A percentile compares a stretch with the other conserved stretches of the same genome.
These are phyloP conservation scores for Drosophila truncata DNA, from an alignment of 1,140 invertebrate genomes.

Conservation along the genomic window DNA sequence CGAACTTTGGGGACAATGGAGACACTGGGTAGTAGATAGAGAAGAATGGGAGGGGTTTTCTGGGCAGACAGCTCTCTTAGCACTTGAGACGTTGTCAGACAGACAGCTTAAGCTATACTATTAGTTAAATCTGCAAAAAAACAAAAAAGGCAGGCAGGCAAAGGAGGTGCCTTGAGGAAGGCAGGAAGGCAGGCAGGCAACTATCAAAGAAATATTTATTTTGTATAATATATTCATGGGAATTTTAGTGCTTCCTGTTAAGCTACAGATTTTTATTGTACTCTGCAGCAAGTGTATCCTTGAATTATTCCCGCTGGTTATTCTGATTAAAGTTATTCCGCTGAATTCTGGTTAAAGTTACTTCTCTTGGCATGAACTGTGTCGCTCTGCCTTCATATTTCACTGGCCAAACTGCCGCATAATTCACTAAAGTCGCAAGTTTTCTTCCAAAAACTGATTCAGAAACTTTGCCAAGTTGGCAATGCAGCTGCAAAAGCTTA, in stretches of 20 bases:
- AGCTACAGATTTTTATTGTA: neutral
- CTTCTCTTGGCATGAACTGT: neutral
- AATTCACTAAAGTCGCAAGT: slow-evolving; percentile 20
- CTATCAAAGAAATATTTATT: slow-evolving; percentile 6
- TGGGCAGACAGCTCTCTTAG: slow-evolving; percentile 45
- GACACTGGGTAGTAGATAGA: neutral
- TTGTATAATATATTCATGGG: neutral
- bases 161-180: neutral
- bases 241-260: neutral
- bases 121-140: slow-evolving; percentile 7
- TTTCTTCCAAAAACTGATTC: neutral
- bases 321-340: neutral
- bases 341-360: neutral
- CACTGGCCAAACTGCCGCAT: slow-evolving; percentile 23
- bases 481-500: slow-evolving; percentile 21
- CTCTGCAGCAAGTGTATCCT: no score
- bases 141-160: neutral
- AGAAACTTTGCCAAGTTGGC: slow-evolving; percentile 20
- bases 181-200: neutral
- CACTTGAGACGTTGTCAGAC: slow-evolving; percentile 46
- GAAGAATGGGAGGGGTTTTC: neutral
- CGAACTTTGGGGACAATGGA: slow-evolving; percentile 22
- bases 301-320: neutral
- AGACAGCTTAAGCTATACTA: slow-evolving; percentile 14
- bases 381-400: slow-evolving; percentile 22